phyloP scores from a whole-genome alignment of 2,797 vertebrate species.

The Carapus acus region DNA sequence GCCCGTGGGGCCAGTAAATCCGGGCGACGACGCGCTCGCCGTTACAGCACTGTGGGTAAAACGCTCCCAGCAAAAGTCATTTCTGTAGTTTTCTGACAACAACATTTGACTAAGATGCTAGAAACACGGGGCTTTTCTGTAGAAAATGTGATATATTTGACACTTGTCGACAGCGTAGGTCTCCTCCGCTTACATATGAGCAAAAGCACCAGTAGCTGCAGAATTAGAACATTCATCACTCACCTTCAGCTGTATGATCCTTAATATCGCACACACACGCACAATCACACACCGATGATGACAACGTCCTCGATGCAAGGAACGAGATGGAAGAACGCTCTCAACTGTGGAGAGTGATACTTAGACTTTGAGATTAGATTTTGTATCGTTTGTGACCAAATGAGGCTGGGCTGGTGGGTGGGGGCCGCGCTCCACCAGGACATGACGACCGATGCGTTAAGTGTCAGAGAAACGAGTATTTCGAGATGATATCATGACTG shows the following conservation, averaged over 20 bases:
- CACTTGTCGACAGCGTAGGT: background rate
- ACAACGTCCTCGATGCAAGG: slow-evolving; percentile 11
- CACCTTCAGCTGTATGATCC: slow-evolving; percentile 27
- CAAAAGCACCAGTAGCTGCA: slow-evolving; percentile 28
- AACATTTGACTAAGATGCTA: too few species aligned
- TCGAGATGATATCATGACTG: slow-evolving; percentile 20
- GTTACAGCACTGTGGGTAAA: slow-evolving; percentile 40
- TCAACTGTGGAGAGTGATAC: too few species aligned
- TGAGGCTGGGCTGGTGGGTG: too few species aligned
- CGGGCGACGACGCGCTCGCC: slow-evolving; percentile 7
- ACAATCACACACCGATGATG: too few species aligned
- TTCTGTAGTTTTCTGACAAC: slow-evolving; percentile 16
- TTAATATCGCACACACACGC: slow-evolving; percentile 30
- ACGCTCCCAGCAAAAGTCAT: slow-evolving; percentile 19
- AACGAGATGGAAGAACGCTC: too few species aligned
- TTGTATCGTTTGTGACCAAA: too few species aligned
- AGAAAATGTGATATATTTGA: too few species aligned
- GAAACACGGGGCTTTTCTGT: too few species aligned
- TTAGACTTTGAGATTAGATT: too few species aligned
- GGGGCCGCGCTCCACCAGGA: too few species aligned
- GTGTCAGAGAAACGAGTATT: too few species aligned
- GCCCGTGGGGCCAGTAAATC: slow-evolving; percentile 66
- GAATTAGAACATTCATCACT: slow-evolving; percentile 10
- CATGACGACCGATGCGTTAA: too few species aligned
- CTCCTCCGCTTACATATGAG: slow-evolving; percentile 1